These are phyloP conservation scores for Isurus oxyrinchus DNA, from an alignment of 2,113 vertebrate species.

Conservation along the genomic window DNA sequence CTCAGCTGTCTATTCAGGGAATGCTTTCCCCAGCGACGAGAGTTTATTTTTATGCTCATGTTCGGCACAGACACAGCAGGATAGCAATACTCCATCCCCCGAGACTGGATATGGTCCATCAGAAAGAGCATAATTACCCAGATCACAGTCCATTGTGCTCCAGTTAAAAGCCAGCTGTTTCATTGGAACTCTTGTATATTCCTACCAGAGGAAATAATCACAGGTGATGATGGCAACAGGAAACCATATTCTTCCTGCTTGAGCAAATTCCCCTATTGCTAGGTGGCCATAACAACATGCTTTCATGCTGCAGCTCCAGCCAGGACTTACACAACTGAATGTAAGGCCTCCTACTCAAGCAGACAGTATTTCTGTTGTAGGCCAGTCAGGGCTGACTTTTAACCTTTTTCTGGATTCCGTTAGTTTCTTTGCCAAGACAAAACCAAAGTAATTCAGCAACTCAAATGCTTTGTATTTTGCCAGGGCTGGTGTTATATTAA, in stretches of 20 bases:
- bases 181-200: constrained; percentile 23
- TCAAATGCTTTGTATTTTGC: not conserved
- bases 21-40: not conserved
- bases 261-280: not conserved
- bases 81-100: not conserved
- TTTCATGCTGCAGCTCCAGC: not conserved
- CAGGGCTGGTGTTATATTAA: not conserved
- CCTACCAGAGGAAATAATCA: constrained; percentile 33
- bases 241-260: constrained; percentile 33
- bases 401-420: not conserved
- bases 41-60: not conserved
- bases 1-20: not conserved
- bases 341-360: not conserved
- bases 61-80: constrained; percentile 25
- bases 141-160: constrained; percentile 30
- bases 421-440: not conserved
- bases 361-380: constrained; percentile 20
- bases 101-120: not conserved
- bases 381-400: not conserved
- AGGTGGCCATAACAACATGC: not conserved
- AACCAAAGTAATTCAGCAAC: not conserved
- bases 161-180: constrained; percentile 35
- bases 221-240: constrained; percentile 38
- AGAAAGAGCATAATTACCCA: constrained; percentile 6
- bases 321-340: not conserved